Conservation (phyloP, 2,797 vertebrate species). For the Gouania willdenowi region DNA sequence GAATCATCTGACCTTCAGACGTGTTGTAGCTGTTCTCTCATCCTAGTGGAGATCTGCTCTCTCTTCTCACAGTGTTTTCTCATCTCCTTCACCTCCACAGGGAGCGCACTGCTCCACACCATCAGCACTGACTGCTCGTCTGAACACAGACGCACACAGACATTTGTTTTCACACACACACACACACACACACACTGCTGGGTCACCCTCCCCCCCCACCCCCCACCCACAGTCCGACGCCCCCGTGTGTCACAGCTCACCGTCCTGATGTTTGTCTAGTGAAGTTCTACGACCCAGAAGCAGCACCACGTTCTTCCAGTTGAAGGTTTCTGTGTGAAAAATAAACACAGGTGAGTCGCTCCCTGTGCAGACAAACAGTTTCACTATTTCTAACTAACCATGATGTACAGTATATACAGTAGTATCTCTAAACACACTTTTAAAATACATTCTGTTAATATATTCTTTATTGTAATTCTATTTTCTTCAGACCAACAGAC, state of each 20-base stretch:
- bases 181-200: constrained; percentile 1
- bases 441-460: too few relatives aligned
- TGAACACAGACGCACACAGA: constrained; percentile 41
- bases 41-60: constrained; percentile 80
- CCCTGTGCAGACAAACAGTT: too few relatives aligned
- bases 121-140: constrained; percentile 84
- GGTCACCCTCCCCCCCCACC: too few relatives aligned
- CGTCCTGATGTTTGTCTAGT: constrained; percentile 56
- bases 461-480: too few relatives aligned
- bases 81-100: constrained; percentile 88
- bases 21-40: constrained; percentile 76
- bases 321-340: constrained; percentile 66
- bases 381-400: too few relatives aligned
- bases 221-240: too few relatives aligned
- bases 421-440: too few relatives aligned
- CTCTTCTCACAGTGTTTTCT: constrained; percentile 85
- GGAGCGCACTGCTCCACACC: constrained; percentile 84
- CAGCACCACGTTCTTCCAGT: constrained; percentile 82
- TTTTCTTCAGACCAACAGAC: too few relatives aligned
- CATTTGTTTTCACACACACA: not conserved
- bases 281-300: constrained; percentile 80
- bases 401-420: too few relatives aligned
- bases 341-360: too few relatives aligned
- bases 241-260: constrained; percentile 56
- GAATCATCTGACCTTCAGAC: too few relatives aligned